Percentiles rank a stretch among this genome's conserved stretches.
These are phyloP conservation scores for Botrylloides violaceus DNA, from an alignment of 23 tunicate genomes.

Conservation along the genomic window DNA sequence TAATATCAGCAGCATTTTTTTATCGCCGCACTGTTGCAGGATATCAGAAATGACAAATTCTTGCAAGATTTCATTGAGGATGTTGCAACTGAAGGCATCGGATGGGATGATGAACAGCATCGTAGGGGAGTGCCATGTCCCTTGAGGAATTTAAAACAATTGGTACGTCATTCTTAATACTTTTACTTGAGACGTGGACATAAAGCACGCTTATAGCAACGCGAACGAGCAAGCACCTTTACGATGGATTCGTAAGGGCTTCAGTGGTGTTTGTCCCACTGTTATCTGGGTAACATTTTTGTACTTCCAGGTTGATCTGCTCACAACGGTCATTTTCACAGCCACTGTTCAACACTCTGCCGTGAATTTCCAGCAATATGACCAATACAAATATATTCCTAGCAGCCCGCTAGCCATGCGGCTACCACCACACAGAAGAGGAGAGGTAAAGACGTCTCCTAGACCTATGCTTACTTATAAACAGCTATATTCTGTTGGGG, in stretches of 20 bases:
- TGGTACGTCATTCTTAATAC: not conserved
- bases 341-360: conserved; percentile 48
- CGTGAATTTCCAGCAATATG: conserved; percentile 39
- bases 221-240: too few relatives aligned
- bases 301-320: conserved; percentile 9
- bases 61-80: conserved; percentile 28
- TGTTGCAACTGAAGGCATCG: conserved; percentile 33
- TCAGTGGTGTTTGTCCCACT: too few relatives aligned
- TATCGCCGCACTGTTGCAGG: too few relatives aligned
- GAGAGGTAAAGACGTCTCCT: too few relatives aligned
- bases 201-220: too few relatives aligned
- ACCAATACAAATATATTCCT: conserved; percentile 28
- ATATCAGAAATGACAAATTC: conserved; percentile 12
- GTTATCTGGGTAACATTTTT: too few relatives aligned
- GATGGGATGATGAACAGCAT: conserved; percentile 18
- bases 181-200: too few relatives aligned
- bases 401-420: conserved; percentile 42
- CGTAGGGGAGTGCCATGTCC: not conserved
- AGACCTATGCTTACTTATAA: too few relatives aligned
- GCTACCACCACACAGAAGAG: conserved; percentile 41
- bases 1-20: too few relatives aligned
- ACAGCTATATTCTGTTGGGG: too few relatives aligned
- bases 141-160: not conserved
- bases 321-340: conserved; percentile 32
- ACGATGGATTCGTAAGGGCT: too few relatives aligned